Percentiles rank a stretch among this genome's conserved stretches.
These are phyloP conservation scores for Scytalopus superciliaris DNA, from an alignment of 2,113 vertebrate genomes.

Conservation along the genomic window DNA sequence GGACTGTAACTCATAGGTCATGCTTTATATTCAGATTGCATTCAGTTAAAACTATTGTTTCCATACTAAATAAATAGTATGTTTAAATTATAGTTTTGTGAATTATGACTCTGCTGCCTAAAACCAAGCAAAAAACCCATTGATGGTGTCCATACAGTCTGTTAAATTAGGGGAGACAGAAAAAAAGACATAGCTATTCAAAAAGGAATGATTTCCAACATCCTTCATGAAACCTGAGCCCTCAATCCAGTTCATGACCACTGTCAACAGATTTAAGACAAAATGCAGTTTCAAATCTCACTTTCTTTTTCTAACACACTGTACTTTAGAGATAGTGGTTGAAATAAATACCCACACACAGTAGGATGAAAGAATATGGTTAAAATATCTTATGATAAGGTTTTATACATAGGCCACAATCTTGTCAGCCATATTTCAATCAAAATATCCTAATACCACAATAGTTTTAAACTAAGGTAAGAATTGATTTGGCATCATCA, in stretches of 20 bases:
- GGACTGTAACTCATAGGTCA: neutral
- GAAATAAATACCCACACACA: neutral
- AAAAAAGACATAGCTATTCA: neutral
- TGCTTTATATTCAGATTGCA: neutral
- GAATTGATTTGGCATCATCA: neutral
- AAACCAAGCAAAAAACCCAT: neutral
- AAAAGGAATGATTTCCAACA: neutral
- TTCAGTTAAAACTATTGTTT: neutral
- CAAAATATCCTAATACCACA: neutral
- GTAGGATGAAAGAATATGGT: neutral
- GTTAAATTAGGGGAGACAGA: neutral
- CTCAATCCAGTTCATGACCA: neutral
- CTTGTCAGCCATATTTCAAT: neutral
- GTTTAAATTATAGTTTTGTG: neutral
- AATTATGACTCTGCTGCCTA: neutral
- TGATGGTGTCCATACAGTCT: accelerated
- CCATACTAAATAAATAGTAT: neutral
- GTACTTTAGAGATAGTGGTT: neutral
- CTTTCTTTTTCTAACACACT: neutral
- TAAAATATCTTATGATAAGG: accelerated
- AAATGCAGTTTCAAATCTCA: neutral
- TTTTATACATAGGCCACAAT: neutral
- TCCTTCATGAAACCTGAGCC: neutral
- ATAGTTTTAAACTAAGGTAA: neutral
- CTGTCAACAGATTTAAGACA: neutral